Evolutionary conservation across 2,797 vertebrate genomes (phyloP).

Genomic region (Syngnathus rostellatus): DNA sequence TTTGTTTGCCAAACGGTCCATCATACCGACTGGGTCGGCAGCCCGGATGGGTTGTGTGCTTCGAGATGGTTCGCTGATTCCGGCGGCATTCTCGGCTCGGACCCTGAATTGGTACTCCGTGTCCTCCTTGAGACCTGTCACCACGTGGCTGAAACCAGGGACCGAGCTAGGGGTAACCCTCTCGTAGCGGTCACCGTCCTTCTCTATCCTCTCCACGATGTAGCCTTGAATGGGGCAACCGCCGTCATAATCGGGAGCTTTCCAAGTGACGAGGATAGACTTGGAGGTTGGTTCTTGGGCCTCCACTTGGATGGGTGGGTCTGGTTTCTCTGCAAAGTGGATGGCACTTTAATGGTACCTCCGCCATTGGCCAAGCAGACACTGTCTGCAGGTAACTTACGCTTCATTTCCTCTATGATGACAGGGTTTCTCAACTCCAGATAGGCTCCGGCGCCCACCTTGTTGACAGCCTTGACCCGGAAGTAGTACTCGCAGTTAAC

Average conservation of each 20-base stretch:
- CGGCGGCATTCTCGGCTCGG: constrained; percentile 91
- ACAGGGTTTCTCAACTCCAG: constrained; percentile 87
- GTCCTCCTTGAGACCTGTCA: constrained; percentile 82
- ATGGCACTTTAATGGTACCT: background rate
- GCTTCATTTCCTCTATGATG: constrained; percentile 87
- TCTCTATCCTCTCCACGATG: constrained; percentile 86
- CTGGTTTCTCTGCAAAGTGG: constrained; percentile 81
- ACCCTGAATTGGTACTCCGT: constrained; percentile 91
- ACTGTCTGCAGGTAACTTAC: constrained; percentile 64
- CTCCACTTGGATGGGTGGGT: constrained; percentile 92
- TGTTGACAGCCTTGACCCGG: constrained; percentile 95
- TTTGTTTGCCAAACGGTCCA: background rate
- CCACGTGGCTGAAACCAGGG: constrained; percentile 79
- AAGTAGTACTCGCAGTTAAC: constrained; percentile 92
- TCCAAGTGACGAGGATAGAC: constrained; percentile 90
- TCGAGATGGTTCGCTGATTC: constrained; percentile 88
- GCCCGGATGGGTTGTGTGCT: constrained; percentile 78
- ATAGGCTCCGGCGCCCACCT: constrained; percentile 87
- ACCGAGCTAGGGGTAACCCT: constrained; percentile 84
- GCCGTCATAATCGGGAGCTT: constrained; percentile 87
- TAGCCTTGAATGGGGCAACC: constrained; percentile 97
- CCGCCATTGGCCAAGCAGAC: background rate
- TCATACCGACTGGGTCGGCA: constrained; percentile 82
- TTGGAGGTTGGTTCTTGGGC: constrained; percentile 82
- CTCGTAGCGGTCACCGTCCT: constrained; percentile 86